phyloP scores from a whole-genome alignment of 2,113 vertebrate species.

The Vimba vimba region DNA sequence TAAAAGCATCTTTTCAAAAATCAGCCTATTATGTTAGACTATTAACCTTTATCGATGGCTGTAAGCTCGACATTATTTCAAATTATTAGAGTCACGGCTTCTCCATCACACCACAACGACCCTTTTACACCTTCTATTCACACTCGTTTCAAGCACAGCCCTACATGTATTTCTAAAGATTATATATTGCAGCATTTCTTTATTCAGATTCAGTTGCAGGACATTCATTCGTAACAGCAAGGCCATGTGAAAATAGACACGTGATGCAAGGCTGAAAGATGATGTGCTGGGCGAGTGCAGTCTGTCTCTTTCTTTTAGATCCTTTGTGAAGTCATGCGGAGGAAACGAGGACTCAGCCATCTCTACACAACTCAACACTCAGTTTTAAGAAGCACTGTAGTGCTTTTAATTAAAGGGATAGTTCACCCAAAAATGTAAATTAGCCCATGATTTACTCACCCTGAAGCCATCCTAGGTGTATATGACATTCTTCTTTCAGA shows the following conservation, averaged over 20 bases:
- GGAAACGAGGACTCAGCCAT: conserved; percentile 12
- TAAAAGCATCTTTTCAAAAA: conserved; percentile 48
- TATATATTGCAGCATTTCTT: not conserved
- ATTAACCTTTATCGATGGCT: conserved; percentile 66
- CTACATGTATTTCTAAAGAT: not conserved
- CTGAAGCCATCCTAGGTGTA: too few species aligned
- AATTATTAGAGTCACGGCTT: conserved; percentile 58
- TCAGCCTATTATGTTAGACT: conserved; percentile 49
- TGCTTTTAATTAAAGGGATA: not conserved
- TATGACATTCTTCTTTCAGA: too few species aligned
- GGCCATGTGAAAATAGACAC: not conserved
- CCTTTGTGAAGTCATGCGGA: conserved; percentile 36
- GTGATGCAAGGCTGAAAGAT: conserved; percentile 26
- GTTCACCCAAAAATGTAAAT: too few species aligned
- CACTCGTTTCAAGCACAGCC: not conserved
- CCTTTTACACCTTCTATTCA: not conserved
- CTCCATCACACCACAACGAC: not conserved
- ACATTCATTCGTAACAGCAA: not conserved
- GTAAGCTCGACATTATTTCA: conserved; percentile 62
- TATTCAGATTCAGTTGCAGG: not conserved
- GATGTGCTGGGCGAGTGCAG: conserved; percentile 12
- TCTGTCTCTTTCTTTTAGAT: conserved; percentile 39
- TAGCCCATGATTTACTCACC: too few species aligned
- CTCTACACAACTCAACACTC: conserved; percentile 2
- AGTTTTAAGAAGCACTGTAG: not conserved